Evolutionary conservation across 2,888 invertebrate genomes (phyloP), one percentile per base, ranked within the genome.

Genomic region (Abrostola triplasia): DNA sequence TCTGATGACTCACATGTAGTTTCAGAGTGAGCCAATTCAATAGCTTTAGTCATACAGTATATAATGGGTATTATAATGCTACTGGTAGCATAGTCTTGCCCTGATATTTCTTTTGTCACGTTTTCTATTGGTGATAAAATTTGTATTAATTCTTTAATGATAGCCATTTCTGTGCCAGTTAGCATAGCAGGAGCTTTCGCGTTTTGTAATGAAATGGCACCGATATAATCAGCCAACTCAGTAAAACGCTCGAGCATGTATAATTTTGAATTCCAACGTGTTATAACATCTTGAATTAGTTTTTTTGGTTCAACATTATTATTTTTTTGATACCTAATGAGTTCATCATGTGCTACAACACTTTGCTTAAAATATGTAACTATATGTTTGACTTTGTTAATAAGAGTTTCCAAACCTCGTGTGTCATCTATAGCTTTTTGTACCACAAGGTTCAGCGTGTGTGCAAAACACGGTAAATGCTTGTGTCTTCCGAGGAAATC

Each of bases 21-120:
- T 36, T 52, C 37, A 12, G 51, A 59, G n/a, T n/a, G n/a, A n/a
- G n/a, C n/a, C n/a, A n/a, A n/a, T 59, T 59, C 59, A 37, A 59
- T 59, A 36, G 52, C 51, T 36, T 59, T 59, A 8, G 52, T 37
- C 44, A 60, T 60, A 36, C 40, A 53, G 38, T 53, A 53, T 48
- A 53, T 60, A 12, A 60, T 53, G 40, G 53, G 59, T 11, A 60
- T 60, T 48, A 60, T 48, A 24, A 60, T 12, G 40, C 59, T 47
- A 38, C 59, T 40, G 48, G 59, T 60, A n/a, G 40, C 24, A 60
- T 60, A 60, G 38, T 60, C 38, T 48, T 60, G 59, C 13, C 53
- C 59, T 38, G 59, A 60, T 60, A 53, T 53, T 60, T 60, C 59
- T 40, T 37, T 60, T 24, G 59, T 53, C 40, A 60, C 59, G 40